Percentiles rank a stretch among this genome's conserved stretches.
phyloP scores from a whole-genome alignment of 2,113 vertebrate genomes.

The Salvator merianae region DNA sequence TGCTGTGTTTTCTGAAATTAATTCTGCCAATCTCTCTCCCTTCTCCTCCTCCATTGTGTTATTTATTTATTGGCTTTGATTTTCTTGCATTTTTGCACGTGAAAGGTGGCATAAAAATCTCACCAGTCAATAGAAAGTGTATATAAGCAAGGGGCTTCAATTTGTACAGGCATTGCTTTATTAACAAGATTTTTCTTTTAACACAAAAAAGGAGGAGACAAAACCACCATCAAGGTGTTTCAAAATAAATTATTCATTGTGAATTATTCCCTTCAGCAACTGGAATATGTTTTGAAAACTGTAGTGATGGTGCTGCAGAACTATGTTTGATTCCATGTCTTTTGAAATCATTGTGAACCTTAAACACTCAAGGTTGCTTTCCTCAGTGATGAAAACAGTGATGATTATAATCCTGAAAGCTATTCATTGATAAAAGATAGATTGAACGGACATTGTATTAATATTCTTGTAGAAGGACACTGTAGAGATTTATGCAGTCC shows the following conservation, averaged over 20 bases:
- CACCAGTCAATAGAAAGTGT: neutral
- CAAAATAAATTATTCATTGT: slow-evolving; percentile 21
- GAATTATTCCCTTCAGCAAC: slow-evolving; percentile 1
- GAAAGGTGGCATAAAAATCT: neutral
- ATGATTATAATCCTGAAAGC: neutral
- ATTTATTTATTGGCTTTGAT: neutral
- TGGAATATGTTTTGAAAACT: neutral
- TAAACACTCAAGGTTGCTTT: neutral
- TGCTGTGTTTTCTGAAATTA: neutral
- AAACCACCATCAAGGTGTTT: neutral
- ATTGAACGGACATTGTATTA: neutral
- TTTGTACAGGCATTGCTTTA: slow-evolving; percentile 1
- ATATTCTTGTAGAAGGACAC: neutral
- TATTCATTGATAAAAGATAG: no score
- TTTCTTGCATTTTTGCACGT: neutral
- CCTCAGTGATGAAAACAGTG: no score
- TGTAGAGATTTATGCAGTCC: neutral
- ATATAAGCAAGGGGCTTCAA: neutral
- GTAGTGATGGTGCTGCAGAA: neutral
- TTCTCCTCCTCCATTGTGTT: neutral
- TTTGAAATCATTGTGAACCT: neutral
- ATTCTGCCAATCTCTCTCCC: neutral
- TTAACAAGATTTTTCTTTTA: slow-evolving; percentile 1
- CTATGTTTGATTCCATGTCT: neutral
- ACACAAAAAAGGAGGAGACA: neutral